Percentiles rank a stretch among this genome's conserved stretches.
phyloP scores from a whole-genome alignment of 2,888 invertebrate species.

The Epistrophella euchroma region DNA sequence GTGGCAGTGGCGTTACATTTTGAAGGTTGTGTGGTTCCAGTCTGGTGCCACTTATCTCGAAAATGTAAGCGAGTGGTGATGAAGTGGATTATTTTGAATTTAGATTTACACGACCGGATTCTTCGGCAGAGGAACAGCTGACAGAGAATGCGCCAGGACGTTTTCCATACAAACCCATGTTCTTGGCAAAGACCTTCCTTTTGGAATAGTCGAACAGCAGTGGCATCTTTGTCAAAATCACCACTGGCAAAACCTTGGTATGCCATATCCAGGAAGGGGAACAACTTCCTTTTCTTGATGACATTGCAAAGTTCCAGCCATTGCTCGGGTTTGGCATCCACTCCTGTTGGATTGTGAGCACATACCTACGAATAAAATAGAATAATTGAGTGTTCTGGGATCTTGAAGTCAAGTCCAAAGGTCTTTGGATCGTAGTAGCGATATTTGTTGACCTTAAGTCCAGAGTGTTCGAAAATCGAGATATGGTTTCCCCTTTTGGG shows the following conservation, averaged over 20 bases:
- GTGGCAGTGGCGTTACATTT: too few relatives aligned
- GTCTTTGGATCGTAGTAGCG: conserved; percentile 97
- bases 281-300: conserved; percentile 91
- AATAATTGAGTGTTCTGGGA: conserved; percentile 95
- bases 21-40: too few relatives aligned
- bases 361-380: conserved; percentile 98
- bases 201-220: conserved; percentile 93
- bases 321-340: conserved; percentile 94
- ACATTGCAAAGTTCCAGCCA: conserved; percentile 95
- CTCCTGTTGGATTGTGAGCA: conserved; percentile 99
- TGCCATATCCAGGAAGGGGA: conserved; percentile 99
- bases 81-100: too few relatives aligned
- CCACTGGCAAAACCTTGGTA: conserved; percentile 99
- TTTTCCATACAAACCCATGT: conserved; percentile 97
- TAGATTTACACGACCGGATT: conserved; percentile 92
- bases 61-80: too few relatives aligned
- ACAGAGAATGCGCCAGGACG: conserved; percentile 96
- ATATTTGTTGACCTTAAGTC: conserved; percentile 94
- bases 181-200: conserved; percentile 98
- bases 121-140: conserved; percentile 90
- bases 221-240: conserved; percentile 93
- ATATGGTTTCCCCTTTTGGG: conserved; percentile 99
- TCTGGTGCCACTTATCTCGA: too few relatives aligned
- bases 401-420: conserved; percentile 95
- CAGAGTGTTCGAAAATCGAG: conserved; percentile 95